Evolutionary conservation across 2,888 invertebrate genomes (phyloP), one percentile per base, ranked within the genome.

Genomic region (Slavum lentiscoides): DNA sequence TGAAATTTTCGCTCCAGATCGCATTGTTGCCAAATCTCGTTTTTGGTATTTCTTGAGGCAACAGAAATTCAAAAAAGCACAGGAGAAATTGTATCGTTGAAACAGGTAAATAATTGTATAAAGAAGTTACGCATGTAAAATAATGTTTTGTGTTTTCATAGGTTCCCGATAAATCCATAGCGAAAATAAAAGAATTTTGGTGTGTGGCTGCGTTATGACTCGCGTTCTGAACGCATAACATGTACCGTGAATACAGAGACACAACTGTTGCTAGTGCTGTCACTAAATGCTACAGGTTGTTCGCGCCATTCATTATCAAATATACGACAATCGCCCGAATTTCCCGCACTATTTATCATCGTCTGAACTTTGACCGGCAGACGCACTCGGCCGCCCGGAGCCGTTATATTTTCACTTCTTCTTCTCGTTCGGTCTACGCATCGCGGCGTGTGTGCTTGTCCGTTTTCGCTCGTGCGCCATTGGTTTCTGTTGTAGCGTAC

Each of bases 241-340:
- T 99, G 99, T 99, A 99, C 93, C 91, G 97, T 84, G 99, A 99
- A 88, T 99, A 99, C 89, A 92, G 99, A 84, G 99, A 99, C 88
- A 89, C 98, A 85, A 94, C 95, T 82, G 95, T 97, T 9, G 94
- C 96, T 77, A 96, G 94, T 82, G 99, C 98, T 82, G 98, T 99
- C 81, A 99, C 99, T 19, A 95, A 96, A 87, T 98, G 97, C 88
- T 98, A 98, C 88, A 91, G 97, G 82, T 98, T 83, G 97, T 98
- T 72, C 97, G 98, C 87, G 93, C 97, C 23, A 99, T 99, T 85
- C 94, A 94, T n/a, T n/a, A n/a, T n/a, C n/a, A n/a, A n/a, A n/a
- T n/a, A n/a, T n/a, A n/a, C n/a, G n/a, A n/a, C n/a, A n/a, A n/a
- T n/a, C n/a, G n/a, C n/a, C n/a, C n/a, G n/a, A n/a, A n/a, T n/a